These are phyloP conservation scores for Oscheius sp. DNA, from an alignment of 2,888 invertebrate species.

Conservation along the genomic window DNA sequence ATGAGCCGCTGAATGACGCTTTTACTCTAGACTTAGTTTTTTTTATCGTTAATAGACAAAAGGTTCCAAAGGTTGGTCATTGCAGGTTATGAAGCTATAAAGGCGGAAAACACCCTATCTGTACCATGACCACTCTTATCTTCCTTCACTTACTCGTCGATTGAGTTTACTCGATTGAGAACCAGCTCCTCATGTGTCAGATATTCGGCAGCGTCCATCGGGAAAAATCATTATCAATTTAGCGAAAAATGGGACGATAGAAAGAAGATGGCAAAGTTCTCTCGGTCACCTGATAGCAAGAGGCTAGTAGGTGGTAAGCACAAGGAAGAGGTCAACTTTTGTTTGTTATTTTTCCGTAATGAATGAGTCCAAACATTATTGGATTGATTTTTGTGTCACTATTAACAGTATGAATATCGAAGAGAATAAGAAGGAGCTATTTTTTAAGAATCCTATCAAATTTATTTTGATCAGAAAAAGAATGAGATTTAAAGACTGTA, in stretches of 20 bases:
- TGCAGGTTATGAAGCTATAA: not conserved
- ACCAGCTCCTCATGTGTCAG: constrained; percentile 9
- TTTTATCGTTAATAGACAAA: not conserved
- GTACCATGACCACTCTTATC: not conserved
- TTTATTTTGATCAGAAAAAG: no score
- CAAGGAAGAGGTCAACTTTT: no score
- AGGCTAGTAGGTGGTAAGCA: no score
- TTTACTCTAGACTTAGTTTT: no score
- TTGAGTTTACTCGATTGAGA: constrained; percentile 7
- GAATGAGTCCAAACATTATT: no score
- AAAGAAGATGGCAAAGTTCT: constrained; percentile 13
- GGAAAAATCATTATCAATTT: not conserved
- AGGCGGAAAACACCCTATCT: not conserved
- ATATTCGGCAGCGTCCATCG: not conserved
- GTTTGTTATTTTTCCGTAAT: no score
- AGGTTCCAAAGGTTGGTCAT: constrained; percentile 6
- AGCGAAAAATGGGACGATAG: not conserved
- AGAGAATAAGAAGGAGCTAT: no score
- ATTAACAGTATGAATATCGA: no score
- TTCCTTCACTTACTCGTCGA: not conserved
- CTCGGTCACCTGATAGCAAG: constrained; percentile 24
- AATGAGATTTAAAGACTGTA: no score
- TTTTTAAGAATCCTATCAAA: no score
- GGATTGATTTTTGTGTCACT: no score
- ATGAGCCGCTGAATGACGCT: no score